Evolutionary conservation across 37 sponge, comb jelly and placozoan species (phyloP).

Genomic region (Tethya wilhelma): DNA sequence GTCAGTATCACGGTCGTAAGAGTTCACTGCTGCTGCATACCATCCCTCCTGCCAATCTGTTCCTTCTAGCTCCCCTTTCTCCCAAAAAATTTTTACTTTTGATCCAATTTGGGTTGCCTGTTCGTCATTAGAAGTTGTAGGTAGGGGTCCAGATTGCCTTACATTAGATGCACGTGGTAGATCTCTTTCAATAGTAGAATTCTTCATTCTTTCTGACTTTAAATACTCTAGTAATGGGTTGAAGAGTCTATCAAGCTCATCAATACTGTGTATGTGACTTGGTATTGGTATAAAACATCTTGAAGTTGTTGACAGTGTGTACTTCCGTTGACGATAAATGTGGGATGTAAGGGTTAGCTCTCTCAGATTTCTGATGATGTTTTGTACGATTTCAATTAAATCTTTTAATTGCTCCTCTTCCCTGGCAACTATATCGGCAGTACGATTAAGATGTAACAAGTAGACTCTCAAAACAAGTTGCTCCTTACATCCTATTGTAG

Average conservation of each 20-base stretch:
- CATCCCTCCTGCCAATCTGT: conserved; percentile 4
- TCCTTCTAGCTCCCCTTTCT: background rate
- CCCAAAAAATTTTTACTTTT: conserved; percentile 9
- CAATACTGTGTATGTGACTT: background rate
- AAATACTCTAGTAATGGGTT: conserved; percentile 1
- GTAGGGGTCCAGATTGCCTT: background rate
- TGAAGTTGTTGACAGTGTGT: background rate
- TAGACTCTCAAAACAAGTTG: conserved; percentile 8
- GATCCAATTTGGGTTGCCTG: background rate
- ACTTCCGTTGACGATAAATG: conserved; percentile 7
- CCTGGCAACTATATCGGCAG: conserved; percentile 15
- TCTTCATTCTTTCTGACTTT: background rate
- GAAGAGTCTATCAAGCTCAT: background rate
- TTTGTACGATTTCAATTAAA: conserved; percentile 11
- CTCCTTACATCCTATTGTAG: conserved; percentile 16
- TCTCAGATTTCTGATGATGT: background rate
- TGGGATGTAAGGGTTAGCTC: background rate
- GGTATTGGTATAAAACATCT: background rate
- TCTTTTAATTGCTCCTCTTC: conserved; percentile 18
- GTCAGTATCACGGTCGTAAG: background rate
- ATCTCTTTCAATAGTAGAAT: background rate
- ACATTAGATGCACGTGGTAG: background rate
- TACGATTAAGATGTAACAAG: background rate
- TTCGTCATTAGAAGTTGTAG: background rate
- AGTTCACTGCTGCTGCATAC: background rate